A percentile compares a stretch with the other conserved stretches of the same genome.
Conservation (phyloP, 1,140 invertebrate species). For the Eciton burchellii region DNA sequence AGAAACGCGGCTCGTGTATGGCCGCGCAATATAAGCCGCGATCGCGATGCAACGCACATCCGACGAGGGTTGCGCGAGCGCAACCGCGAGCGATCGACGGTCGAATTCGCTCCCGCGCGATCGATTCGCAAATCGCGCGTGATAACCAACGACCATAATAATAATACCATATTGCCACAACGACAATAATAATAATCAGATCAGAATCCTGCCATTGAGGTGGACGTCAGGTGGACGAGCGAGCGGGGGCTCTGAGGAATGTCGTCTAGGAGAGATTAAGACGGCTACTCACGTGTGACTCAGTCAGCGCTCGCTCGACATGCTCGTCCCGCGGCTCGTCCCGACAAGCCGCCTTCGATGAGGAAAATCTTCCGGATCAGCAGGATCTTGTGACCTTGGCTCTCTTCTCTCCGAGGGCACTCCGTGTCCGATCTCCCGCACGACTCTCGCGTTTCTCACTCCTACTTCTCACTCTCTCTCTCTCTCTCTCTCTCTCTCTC, state of each 20-base stretch:
- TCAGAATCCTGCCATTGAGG: no score
- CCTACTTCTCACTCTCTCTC: slow-evolving; percentile 32
- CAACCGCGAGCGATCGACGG: no score
- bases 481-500: slow-evolving; percentile 18
- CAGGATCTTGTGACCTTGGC: neutral
- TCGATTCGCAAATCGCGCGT: no score
- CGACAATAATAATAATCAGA: no score
- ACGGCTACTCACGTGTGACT: slow-evolving; percentile 77
- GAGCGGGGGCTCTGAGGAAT: no score
- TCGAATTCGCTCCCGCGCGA: no score
- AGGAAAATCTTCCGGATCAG: neutral
- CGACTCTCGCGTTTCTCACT: neutral
- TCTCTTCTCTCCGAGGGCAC: neutral
- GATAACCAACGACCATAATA: no score
- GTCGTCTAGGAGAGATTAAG: neutral
- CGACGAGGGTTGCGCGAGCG: slow-evolving; percentile 11
- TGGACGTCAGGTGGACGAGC: no score
- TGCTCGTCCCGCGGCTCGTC: slow-evolving; percentile 43
- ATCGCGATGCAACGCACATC: slow-evolving; percentile 42
- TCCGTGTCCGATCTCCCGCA: slow-evolving; percentile 12
- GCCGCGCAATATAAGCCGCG: slow-evolving; percentile 27
- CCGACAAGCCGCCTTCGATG: neutral
- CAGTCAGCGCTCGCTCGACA: slow-evolving; percentile 70
- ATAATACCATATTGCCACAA: no score
- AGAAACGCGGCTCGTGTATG: slow-evolving; percentile 43